Evolutionary conservation across 2,888 invertebrate genomes (phyloP), one percentile per base, ranked within the genome.

Genomic region (Tortricodes alternella): DNA sequence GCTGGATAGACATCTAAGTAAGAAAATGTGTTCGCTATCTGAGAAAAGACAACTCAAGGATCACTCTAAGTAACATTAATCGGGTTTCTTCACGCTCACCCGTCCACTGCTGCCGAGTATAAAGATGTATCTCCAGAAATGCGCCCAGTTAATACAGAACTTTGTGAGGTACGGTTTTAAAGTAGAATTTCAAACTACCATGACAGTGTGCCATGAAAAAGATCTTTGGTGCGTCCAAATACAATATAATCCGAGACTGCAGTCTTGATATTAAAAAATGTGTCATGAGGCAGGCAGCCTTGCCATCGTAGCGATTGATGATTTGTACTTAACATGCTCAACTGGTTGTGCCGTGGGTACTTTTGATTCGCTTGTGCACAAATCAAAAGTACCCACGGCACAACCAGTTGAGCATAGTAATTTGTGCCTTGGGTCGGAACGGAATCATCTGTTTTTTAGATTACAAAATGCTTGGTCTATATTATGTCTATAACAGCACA

Each of bases 31-130:
- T 89, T 85, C 73, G 70, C 80, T 80, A 84, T 83, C 83, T 75
- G 59, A 64, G 65, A 67, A 60, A 64, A 76, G 76, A 74, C 77
- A 83, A 77, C 80, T 80, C 80, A 70, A 78, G 73, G 81, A 81
- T 83, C 80, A 70, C 76, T 71, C 77, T 89, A 89, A 90, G 89
- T 88, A 86, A 89, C 89, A 90, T 90, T 89, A 90, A 90, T 90
- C 83, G 89, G 76, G 75, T 78, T 76, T 70, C 72, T 67, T 67
- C 59, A 59, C 60, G 60, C 57, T 63, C 60, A 58, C 44, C 57
- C 61, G 62, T 61, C 55, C 61, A 53, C 53, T 51, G 35, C 19
- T 43, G 35, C 32, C 11, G 21, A 41, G 46, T n/a, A 53, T 60
- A 61, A 34, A 43, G 59, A 46, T 49, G 11, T 56, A 66, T 63